These are phyloP conservation scores for Isichthys henryi DNA, from an alignment of 2,113 vertebrate genomes.

Conservation along the genomic window DNA sequence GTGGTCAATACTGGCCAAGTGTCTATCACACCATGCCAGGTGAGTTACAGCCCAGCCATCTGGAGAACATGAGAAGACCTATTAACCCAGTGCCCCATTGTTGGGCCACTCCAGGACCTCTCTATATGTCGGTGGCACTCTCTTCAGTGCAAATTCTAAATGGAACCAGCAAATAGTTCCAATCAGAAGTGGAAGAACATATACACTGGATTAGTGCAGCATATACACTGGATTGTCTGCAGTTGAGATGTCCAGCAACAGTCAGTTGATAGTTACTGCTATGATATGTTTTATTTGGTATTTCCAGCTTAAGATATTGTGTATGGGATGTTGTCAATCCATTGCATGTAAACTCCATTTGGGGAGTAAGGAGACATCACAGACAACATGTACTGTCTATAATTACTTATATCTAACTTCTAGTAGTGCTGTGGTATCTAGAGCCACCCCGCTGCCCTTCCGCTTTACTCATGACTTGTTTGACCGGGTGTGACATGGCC, in stretches of 20 bases:
- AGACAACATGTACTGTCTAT: background rate
- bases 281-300: background rate
- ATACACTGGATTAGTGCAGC: background rate
- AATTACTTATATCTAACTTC: background rate
- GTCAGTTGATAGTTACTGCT: background rate
- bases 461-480: too few relatives aligned
- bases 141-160: background rate
- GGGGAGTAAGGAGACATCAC: background rate
- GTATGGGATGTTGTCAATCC: background rate
- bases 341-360: background rate
- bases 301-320: background rate
- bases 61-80: background rate
- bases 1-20: slow-evolving; percentile 96
- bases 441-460: background rate
- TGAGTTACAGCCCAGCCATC: slow-evolving; percentile 49
- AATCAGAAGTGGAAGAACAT: background rate
- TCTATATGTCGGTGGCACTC: background rate
- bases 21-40: slow-evolving; percentile 86
- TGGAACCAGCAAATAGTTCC: background rate
- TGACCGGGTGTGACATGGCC: background rate
- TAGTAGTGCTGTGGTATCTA: background rate
- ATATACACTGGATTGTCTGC: background rate
- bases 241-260: background rate
- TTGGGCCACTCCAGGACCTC: background rate
- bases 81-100: background rate